phyloP scores from a whole-genome alignment of 2,113 vertebrate species.

The Ardeotis arabs region DNA sequence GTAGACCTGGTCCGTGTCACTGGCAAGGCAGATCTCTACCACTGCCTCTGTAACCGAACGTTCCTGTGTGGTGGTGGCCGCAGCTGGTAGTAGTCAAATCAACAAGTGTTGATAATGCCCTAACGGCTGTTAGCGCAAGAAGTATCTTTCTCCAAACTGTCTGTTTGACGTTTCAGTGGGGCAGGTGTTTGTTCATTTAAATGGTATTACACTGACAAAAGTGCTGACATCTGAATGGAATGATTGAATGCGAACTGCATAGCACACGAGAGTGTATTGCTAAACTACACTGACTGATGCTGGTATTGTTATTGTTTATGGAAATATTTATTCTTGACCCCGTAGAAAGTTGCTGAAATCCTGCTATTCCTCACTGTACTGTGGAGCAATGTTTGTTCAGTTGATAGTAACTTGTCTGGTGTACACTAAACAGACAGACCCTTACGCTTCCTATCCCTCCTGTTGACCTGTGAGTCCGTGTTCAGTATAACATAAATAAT shows the following conservation, averaged over 20 bases:
- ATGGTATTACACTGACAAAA: neutral
- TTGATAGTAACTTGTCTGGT: neutral
- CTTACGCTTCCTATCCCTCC: neutral
- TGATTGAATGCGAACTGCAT: neutral
- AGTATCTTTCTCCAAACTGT: neutral
- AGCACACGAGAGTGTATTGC: neutral
- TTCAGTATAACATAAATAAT: neutral
- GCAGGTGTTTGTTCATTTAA: neutral
- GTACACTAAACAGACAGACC: neutral
- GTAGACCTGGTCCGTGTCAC: accelerated
- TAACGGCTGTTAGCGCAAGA: neutral
- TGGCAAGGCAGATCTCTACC: neutral
- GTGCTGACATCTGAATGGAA: neutral
- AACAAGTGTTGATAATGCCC: accelerated
- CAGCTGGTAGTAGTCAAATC: neutral
- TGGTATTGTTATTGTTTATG: neutral
- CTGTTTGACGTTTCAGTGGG: neutral
- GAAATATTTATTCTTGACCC: neutral
- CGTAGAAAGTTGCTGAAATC: neutral
- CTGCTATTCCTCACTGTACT: neutral
- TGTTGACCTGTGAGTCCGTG: neutral
- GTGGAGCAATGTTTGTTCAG: neutral
- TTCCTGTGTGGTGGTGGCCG: accelerated
- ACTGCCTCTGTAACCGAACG: neutral
- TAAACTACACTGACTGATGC: neutral